Conservation (phyloP, 2,113 vertebrate species). For the Neodon shergylaensis region DNA sequence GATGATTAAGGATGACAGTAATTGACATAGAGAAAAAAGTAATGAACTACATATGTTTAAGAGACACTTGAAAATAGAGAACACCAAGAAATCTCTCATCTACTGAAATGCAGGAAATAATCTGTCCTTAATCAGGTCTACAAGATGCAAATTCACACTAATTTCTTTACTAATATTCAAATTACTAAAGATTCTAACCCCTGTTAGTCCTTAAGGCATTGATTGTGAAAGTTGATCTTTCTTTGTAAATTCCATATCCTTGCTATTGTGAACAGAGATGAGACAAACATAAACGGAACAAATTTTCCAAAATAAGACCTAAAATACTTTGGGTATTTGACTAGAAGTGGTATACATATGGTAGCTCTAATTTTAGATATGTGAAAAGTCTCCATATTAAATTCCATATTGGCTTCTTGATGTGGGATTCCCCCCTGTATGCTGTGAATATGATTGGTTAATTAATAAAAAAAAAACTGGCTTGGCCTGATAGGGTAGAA, state of each 20-base stretch:
- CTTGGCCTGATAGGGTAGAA: too few species aligned
- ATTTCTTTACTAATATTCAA: not conserved
- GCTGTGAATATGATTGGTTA: too few species aligned
- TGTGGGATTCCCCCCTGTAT: too few species aligned
- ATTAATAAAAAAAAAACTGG: too few species aligned
- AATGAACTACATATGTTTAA: not conserved
- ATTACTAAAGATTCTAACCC: not conserved
- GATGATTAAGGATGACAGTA: conserved; percentile 28
- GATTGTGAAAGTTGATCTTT: not conserved
- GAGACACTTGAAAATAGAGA: not conserved
- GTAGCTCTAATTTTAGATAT: not conserved
- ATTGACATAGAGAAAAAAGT: not conserved
- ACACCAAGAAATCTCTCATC: not conserved
- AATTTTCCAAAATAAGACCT: too few species aligned
- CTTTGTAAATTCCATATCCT: not conserved
- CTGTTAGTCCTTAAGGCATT: not conserved
- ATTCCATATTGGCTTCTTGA: not conserved
- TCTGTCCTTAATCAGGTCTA: not conserved
- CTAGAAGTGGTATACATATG: not conserved
- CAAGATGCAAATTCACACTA: not conserved
- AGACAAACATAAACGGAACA: not conserved
- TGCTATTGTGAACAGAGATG: not conserved
- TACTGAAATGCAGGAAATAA: not conserved
- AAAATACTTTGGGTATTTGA: not conserved
- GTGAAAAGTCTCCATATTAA: not conserved